Evolutionary conservation across 2,888 invertebrate species (phyloP).

Genomic region (Lasius fuliginosus): DNA sequence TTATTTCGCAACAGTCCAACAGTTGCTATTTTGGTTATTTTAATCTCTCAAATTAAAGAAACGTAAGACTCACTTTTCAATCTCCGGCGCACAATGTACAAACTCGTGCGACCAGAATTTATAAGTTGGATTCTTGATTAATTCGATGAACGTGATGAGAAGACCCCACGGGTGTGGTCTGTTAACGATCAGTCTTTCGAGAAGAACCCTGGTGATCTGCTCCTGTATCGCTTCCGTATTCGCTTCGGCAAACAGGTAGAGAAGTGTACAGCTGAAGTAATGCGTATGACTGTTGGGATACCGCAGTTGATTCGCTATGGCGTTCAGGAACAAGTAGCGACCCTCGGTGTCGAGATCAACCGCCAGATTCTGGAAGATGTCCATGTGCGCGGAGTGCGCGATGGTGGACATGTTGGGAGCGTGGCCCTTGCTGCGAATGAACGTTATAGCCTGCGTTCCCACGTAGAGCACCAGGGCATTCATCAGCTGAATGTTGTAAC

Average conservation of each 20-base stretch:
- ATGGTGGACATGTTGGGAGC: conserved; percentile 99
- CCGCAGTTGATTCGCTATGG: conserved; percentile 99
- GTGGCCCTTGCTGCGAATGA: conserved; percentile 96
- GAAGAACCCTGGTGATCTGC: conserved; percentile 97
- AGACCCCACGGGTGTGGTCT: conserved; percentile 99
- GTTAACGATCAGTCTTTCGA: conserved; percentile 99
- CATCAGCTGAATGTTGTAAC: conserved; percentile 98
- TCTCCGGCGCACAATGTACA: conserved; percentile 99
- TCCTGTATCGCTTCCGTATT: conserved; percentile 99
- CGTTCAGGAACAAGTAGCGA: conserved; percentile 98
- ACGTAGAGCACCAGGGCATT: conserved; percentile 99
- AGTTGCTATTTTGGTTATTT: background rate
- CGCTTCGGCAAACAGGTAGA: conserved; percentile 99
- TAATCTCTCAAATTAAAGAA: background rate
- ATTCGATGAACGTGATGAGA: conserved; percentile 99
- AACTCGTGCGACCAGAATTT: conserved; percentile 99
- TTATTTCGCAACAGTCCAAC: background rate
- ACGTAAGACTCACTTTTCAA: conserved; percentile 95
- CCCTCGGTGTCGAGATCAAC: conserved; percentile 99
- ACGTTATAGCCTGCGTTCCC: conserved; percentile 97
- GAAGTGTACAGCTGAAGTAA: conserved; percentile 99
- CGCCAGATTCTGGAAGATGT: conserved; percentile 99
- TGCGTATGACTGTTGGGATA: conserved; percentile 99
- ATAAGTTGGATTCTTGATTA: conserved; percentile 99
- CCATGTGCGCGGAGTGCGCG: conserved; percentile 99